Evolutionary conservation across 64 coral and sea anemone genomes (phyloP), one percentile per base, ranked within the genome.

Genomic region (Stichodactyla helianthus): DNA sequence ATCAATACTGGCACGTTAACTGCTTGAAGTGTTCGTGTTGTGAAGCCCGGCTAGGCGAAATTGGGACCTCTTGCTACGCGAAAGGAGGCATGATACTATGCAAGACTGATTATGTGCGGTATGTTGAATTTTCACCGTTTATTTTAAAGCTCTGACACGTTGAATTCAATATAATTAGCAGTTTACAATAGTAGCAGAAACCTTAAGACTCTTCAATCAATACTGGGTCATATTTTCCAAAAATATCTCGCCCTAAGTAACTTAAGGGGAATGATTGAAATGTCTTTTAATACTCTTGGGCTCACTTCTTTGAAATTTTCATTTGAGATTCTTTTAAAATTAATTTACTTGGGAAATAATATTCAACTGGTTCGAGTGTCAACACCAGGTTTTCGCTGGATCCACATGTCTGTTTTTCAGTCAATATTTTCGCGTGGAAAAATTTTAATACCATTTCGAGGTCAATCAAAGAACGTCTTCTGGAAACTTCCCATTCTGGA

Each of bases 81-180:
- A 96, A 96, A 96, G 94, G 88, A 56, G 94, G 94, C 19, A 96
- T 96, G 94, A 96, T 96, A 82, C 81, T 96, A 28, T 96, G 94
- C 50, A 96, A 96, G 50, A 96, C 91, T 54, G 94, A 96, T 80
- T 96, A 96, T 50, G 94, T 96, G 17, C 90, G 91, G 94, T 96
- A 89, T 4, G 68, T 74, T 27, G 68, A 31, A 74, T 12, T 74
- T 31, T 13, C 68, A 74, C 25, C 7, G 68, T 74, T 74, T 74
- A 74, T 74, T 14, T 14, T 31, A 23, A 74, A 74, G n/a, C 11
- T 7, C 68, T 74, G 68, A 74, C 68, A 74, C 68, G 25, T 26
- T 11, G 68, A 28, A 65, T 65, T 6, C 5, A 65, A 18, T 22
- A 20, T 65, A 65, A 65, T 65, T 65, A 65, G 62, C 20, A 31